Base-by-base conservation (phyloP, 2,797 vertebrate species). In the Lithobates pipiens region DNA sequence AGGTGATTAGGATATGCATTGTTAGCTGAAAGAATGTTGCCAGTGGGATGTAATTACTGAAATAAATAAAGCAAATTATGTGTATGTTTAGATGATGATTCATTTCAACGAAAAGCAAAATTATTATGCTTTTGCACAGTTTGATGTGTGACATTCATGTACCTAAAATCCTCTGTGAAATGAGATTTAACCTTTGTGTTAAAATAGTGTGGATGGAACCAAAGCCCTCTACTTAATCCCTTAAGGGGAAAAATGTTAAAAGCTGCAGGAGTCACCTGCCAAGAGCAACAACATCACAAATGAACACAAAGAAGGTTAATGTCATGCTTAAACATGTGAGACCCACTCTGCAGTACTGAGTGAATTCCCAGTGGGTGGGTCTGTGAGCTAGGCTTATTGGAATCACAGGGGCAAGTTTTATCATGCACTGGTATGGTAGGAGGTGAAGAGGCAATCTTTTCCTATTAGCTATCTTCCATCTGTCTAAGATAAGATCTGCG, bases 1-100 rank as follows among this genome's bases (percentile, higher is more conserved):
- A 95, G 94, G 93, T 94, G 93, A 94, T 95, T 95, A 93, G 88
- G 92, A 89, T 93, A 92, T 91, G 93, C 93, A 94, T 94, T 95
- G 94, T 95, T 95, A 94, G 91, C 91, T 88, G 91, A 93, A 89
- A 90, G 92, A 93, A 94, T 93, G 91, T 93, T 94, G 92, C 93
- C 91, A 94, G 91, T 93, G 93, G 92, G 93, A 95, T 93, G 91
- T 94, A 95, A 95, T 95, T 95, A 94, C 90, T 91, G 90, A 91
- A 88, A 94, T 94, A 95, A 95, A 94, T 95, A 93, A 94, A 86
- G 86, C 89, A 93, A 95, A 95, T 93, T 89, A 88, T 93, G 88
- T 93, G 92, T 94, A 90, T 93, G 89, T 91, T 89, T 89, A 92
- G 70, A 87, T 46, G 82, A 90, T 88, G 83, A 77, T 92, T 82